Conservation (phyloP, 2,888 invertebrate genomes). For the Didymodactylos carnosus region DNA sequence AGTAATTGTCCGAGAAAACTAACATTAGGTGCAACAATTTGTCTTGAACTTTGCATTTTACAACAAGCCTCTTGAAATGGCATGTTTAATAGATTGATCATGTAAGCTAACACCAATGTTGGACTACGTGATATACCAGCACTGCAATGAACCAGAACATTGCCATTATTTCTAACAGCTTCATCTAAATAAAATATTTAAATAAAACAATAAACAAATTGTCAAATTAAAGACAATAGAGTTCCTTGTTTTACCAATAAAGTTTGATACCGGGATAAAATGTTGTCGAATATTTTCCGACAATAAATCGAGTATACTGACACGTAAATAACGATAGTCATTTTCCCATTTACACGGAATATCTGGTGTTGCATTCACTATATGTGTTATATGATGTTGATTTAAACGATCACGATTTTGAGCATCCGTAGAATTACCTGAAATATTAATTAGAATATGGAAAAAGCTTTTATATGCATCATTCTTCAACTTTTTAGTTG, state of each 20-base stretch:
- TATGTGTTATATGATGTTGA: slow-evolving; percentile 17
- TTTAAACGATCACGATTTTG: slow-evolving; percentile 16
- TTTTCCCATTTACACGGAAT: slow-evolving; percentile 16
- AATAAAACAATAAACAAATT: not conserved
- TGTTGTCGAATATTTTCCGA: slow-evolving; percentile 15
- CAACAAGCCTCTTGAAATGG: not conserved
- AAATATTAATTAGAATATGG: no score
- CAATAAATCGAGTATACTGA: slow-evolving; percentile 16
- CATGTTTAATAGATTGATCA: not conserved
- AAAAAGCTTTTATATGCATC: no score
- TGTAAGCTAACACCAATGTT: not conserved
- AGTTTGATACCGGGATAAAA: slow-evolving; percentile 16
- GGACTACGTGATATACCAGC: not conserved
- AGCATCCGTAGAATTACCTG: slow-evolving; percentile 4
- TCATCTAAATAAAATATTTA: not conserved
- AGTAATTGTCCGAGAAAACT: not conserved
- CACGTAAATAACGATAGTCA: slow-evolving; percentile 15
- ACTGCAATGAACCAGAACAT: not conserved
- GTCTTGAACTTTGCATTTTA: not conserved
- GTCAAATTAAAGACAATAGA: no score
- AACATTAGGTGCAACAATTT: not conserved
- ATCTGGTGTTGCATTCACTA: slow-evolving; percentile 18
- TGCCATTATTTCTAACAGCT: not conserved
- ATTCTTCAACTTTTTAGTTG: no score
- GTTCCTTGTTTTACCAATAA: no score